phyloP scores from a whole-genome alignment of 2,113 vertebrate species.

The Bos indicus region DNA sequence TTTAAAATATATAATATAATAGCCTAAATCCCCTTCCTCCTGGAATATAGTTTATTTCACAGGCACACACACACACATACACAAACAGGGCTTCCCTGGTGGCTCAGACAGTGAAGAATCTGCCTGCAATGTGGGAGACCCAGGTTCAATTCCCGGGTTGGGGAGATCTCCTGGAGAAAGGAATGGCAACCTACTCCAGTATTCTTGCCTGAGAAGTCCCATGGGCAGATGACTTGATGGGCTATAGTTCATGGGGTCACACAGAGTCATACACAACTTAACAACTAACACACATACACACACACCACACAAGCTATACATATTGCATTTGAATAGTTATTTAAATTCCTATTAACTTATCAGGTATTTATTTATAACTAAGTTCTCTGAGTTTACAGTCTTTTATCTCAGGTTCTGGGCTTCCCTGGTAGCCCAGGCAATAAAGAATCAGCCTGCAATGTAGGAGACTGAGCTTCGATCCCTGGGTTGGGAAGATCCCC shows the following conservation, averaged over 20 bases:
- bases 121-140: neutral
- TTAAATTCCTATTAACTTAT: neutral
- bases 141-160: neutral
- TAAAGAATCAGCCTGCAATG: neutral
- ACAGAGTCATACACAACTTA: neutral
- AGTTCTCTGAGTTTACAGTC: neutral
- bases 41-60: neutral
- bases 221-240: neutral
- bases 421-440: neutral
- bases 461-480: neutral
- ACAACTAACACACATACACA: neutral
- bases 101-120: neutral
- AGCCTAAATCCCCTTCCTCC: neutral
- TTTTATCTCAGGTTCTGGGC: neutral
- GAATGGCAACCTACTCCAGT: neutral
- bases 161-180: neutral
- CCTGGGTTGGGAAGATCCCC: neutral
- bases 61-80: neutral
- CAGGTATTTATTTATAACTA: neutral
- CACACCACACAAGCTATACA: neutral
- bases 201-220: neutral
- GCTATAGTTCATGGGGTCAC: neutral
- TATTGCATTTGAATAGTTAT: neutral
- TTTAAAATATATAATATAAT: neutral
- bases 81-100: neutral